Evolutionary conservation across 2,888 invertebrate genomes (phyloP), one percentile per base, ranked within the genome.

Genomic region (Sarcophaga carnaria): DNA sequence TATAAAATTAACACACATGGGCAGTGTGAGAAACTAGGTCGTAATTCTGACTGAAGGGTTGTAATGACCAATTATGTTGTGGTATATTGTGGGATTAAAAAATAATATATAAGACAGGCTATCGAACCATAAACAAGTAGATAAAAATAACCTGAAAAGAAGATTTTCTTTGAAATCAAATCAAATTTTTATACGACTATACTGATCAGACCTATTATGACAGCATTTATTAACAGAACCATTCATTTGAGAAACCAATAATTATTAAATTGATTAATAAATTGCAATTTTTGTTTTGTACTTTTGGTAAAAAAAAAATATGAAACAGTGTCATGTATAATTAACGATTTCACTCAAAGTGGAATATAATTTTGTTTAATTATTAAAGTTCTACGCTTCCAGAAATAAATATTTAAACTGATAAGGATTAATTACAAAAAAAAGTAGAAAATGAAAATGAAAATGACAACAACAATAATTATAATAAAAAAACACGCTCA

Each of bases 221-320:
- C 11, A 67, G 4, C 45, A n/a, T 45, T 6, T 67, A n/a, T 10
- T 1, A 59, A 67, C 10, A 25, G 25, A 20, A 20, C 17, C 14
- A 62, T 69, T 37, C 37, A 59, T 45, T 47, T 49, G 25, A 22
- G 6, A 69, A 62, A 47, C 14, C 70, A 62, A 78, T 78, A 78
- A 78, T 70, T 70, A 70, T 69, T 62, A 70, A 78, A 62, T 47
- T 78, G 70, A 49, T 78, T 62, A 78, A 78, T 70, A 49, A 63
- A 70, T 78, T 62, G 70, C 45, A 11, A 60, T 37, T 37, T 37
- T 37, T 37, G 10, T 37, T 37, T 10, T 37, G 37, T 8, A n/a
- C 59, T 76, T 67, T 60, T 25, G 60, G 47, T 78, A 62, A 37
- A 78, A 67, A 67, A 67, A 4, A 67, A n/a, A n/a, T n/a, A 45